A percentile compares a stretch with the other conserved stretches of the same genome.
phyloP scores from a whole-genome alignment of 2,797 vertebrate genomes.

The Botia almorhae region DNA sequence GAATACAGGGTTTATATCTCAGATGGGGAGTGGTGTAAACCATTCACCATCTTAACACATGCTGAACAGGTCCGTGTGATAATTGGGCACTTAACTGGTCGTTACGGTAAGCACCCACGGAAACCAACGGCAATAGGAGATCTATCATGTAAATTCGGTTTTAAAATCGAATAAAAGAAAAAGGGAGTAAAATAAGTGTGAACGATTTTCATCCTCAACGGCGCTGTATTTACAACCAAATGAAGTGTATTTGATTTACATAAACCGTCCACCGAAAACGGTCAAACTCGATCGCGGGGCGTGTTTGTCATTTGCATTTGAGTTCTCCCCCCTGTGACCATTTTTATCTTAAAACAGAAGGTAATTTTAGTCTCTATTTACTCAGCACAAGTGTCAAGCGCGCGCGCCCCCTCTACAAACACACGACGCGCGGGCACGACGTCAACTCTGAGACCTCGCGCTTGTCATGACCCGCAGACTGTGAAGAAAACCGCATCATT shows the following conservation, averaged over 20 bases:
- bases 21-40: neutral
- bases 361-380: conserved; percentile 59
- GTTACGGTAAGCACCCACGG: neutral
- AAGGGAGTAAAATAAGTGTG: neutral
- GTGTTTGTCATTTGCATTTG: neutral
- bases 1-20: neutral
- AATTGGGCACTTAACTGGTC: conserved; percentile 43
- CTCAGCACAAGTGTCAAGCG: conserved; percentile 43
- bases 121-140: conserved; percentile 20
- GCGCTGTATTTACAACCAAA: neutral
- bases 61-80: conserved; percentile 1
- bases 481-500: conserved; percentile 68
- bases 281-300: neutral
- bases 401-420: conserved; percentile 43
- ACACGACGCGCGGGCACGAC: conserved; percentile 68
- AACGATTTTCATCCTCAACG: neutral
- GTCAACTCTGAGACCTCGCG: conserved; percentile 58
- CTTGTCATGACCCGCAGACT: conserved; percentile 44
- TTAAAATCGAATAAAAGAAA: neutral
- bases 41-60: conserved; percentile 32
- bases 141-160: neutral
- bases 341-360: neutral
- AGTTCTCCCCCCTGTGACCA: neutral
- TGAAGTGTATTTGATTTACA: neutral
- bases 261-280: neutral